phyloP scores from a whole-genome alignment of 2,113 vertebrate genomes.

The Alces alces region DNA sequence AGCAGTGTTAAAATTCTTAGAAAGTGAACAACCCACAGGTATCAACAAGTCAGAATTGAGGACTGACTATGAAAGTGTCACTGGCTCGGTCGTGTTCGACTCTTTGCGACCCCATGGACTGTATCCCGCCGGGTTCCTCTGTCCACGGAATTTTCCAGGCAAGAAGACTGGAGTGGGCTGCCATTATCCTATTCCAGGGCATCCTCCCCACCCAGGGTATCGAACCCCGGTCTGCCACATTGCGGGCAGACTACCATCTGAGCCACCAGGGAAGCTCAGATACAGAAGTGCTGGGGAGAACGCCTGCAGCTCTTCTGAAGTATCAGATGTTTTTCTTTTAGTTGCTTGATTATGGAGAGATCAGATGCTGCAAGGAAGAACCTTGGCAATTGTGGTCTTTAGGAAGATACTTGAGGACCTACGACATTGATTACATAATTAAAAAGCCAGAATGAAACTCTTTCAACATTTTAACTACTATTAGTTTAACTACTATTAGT shows the following conservation, averaged over 20 bases:
- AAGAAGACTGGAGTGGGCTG: neutral
- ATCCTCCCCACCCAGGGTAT: neutral
- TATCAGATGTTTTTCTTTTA: neutral
- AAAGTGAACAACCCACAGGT: neutral
- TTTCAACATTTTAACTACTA: neutral
- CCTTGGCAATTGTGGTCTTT: neutral
- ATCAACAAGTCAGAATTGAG: neutral
- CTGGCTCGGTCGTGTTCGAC: neutral
- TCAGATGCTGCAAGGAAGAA: neutral
- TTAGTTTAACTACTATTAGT: no score
- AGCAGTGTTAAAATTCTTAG: neutral
- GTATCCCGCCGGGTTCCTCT: neutral
- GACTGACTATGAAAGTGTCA: neutral
- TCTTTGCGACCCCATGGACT: neutral
- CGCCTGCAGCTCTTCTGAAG: neutral
- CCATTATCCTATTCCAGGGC: neutral
- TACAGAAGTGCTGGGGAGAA: neutral
- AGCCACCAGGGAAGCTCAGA: neutral
- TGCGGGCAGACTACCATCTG: neutral
- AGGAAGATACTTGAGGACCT: neutral
- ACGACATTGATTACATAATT: neutral
- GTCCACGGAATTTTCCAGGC: neutral
- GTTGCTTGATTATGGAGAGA: neutral
- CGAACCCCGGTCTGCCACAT: rapidly evolving
- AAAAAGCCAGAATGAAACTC: neutral